Evolutionary conservation across 1,140 invertebrate genomes (phyloP).

Genomic region (Steinernema khuongi): DNA sequence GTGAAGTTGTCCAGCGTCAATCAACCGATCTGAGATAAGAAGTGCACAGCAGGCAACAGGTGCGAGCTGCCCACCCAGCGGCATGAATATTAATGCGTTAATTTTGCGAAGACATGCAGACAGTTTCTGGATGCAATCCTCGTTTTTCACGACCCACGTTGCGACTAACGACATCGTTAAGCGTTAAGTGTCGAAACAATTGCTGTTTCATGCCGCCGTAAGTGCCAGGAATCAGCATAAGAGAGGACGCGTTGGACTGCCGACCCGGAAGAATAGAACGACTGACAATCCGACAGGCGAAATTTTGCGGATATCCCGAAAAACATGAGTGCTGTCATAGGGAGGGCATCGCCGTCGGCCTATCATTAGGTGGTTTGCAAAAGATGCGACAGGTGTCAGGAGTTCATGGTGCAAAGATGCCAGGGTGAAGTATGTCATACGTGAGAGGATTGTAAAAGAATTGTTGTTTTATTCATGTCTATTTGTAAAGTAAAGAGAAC

Average conservation of each 20-base stretch:
- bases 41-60: not conserved
- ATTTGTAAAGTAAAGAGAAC: too few relatives aligned
- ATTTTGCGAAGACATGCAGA: not conserved
- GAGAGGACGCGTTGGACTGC: not conserved
- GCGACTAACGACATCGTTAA: not conserved
- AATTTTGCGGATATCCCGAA: too few relatives aligned
- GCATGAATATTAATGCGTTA: constrained; percentile 1
- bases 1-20: too few relatives aligned
- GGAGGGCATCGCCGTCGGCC: too few relatives aligned
- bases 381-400: too few relatives aligned
- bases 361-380: too few relatives aligned
- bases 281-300: not conserved
- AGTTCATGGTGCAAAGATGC: too few relatives aligned
- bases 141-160: not conserved
- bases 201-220: not conserved
- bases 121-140: not conserved
- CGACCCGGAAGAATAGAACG: not conserved
- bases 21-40: not conserved
- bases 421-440: too few relatives aligned
- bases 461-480: too few relatives aligned
- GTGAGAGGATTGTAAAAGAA: too few relatives aligned
- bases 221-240: constrained; percentile 3
- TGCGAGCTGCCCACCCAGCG: not conserved
- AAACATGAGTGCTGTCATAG: too few relatives aligned
- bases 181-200: not conserved